Conservation (phyloP, 2,888 invertebrate genomes). For the Archaeoteleia sp. region DNA sequence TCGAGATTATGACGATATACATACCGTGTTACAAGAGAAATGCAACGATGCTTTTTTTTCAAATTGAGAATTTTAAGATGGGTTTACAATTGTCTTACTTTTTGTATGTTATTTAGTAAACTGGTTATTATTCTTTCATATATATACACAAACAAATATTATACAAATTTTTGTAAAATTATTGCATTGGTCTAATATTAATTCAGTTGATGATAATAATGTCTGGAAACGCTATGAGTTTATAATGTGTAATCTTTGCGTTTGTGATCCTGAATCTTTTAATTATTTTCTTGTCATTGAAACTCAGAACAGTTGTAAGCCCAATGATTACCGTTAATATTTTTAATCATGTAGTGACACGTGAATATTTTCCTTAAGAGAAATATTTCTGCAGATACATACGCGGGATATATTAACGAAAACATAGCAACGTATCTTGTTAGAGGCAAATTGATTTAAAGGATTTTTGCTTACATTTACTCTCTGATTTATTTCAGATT, state of each 20-base stretch:
- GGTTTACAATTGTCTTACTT: background rate
- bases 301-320: too few species aligned
- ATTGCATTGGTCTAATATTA: too few species aligned
- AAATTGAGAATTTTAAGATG: background rate
- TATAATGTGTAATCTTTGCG: too few species aligned
- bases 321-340: background rate
- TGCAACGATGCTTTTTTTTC: conserved; percentile 25
- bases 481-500: too few species aligned
- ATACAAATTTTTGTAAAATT: too few species aligned
- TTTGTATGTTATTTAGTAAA: background rate
- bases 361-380: conserved; percentile 67
- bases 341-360: conserved; percentile 58
- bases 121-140: too few species aligned
- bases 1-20: conserved; percentile 9
- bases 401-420: background rate
- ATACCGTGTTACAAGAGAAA: conserved; percentile 57
- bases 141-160: too few species aligned
- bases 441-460: background rate
- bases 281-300: background rate
- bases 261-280: background rate
- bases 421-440: too few species aligned
- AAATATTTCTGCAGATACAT: conserved; percentile 55
- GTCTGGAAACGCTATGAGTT: too few species aligned
- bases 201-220: too few species aligned
- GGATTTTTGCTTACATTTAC: too few species aligned